These are phyloP conservation scores for Pteronura brasiliensis DNA, from an alignment of 2,113 vertebrate species.

Conservation along the genomic window DNA sequence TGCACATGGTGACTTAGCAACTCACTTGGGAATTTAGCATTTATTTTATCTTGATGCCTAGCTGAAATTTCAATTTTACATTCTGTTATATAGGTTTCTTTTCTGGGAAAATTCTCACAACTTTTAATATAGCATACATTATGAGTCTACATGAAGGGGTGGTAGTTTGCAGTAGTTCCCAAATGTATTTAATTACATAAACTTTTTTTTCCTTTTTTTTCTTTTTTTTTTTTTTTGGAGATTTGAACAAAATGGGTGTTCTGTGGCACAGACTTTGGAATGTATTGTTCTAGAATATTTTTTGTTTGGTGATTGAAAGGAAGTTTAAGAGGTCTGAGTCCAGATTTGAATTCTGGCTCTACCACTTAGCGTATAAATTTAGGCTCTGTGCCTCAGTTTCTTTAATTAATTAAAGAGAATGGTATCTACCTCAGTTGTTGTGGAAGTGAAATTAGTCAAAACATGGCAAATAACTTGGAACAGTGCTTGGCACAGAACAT, in stretches of 20 bases:
- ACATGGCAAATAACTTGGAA: neutral
- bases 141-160: neutral
- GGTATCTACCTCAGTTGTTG: neutral
- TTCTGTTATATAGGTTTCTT: constrained; percentile 56
- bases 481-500: neutral
- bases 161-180: neutral
- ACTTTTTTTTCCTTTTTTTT: neutral
- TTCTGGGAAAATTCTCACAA: constrained; percentile 55
- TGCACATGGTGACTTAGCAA: constrained; percentile 25
- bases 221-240: neutral
- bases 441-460: neutral
- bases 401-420: neutral
- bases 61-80: constrained; percentile 46
- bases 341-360: neutral
- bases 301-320: neutral
- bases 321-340: neutral
- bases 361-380: neutral
- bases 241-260: neutral
- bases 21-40: neutral
- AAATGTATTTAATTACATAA: neutral
- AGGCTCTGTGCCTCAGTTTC: neutral
- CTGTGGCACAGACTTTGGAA: neutral
- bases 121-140: constrained; percentile 44
- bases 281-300: neutral
- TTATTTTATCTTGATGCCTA: constrained; percentile 41